These are phyloP conservation scores for Ctenopoma multispine DNA, from an alignment of 2,797 vertebrate genomes.

Conservation along the genomic window DNA sequence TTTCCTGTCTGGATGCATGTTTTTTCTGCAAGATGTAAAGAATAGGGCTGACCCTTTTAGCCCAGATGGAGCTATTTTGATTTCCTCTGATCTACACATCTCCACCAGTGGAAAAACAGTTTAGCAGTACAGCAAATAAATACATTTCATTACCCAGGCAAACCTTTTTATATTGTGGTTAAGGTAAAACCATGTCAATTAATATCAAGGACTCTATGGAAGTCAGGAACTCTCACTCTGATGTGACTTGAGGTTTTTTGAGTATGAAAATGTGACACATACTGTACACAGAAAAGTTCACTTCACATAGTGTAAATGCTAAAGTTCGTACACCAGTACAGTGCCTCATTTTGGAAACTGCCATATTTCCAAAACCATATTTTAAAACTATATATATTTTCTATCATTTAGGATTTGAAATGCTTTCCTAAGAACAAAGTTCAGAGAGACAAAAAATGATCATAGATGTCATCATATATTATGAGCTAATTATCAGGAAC, in stretches of 20 bases:
- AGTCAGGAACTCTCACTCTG: not conserved
- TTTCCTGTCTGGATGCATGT: slow-evolving; percentile 68
- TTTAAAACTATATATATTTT: too few species aligned
- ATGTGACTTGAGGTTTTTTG: not conserved
- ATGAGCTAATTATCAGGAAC: slow-evolving; percentile 26
- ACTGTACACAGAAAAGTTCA: not conserved
- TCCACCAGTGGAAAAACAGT: slow-evolving; percentile 33
- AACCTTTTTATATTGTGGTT: slow-evolving; percentile 2
- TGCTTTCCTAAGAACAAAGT: not conserved
- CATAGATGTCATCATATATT: slow-evolving; percentile 9
- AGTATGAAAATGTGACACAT: not conserved
- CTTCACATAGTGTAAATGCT: not conserved
- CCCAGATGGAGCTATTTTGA: slow-evolving; percentile 67
- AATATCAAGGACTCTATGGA: not conserved
- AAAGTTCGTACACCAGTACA: not conserved
- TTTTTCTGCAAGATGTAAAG: slow-evolving; percentile 74
- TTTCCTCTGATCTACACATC: slow-evolving; percentile 57
- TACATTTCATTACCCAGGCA: slow-evolving; percentile 14
- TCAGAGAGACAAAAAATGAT: slow-evolving; percentile 1
- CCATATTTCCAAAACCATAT: slow-evolving; percentile 41
- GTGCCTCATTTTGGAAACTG: slow-evolving; percentile 11
- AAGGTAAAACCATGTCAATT: not conserved
- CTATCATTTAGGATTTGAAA: slow-evolving; percentile 4
- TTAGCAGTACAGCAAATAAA: slow-evolving; percentile 23
- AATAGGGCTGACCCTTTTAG: slow-evolving; percentile 57